Conservation (phyloP, 2,113 vertebrate genomes). For the Chauna torquata region DNA sequence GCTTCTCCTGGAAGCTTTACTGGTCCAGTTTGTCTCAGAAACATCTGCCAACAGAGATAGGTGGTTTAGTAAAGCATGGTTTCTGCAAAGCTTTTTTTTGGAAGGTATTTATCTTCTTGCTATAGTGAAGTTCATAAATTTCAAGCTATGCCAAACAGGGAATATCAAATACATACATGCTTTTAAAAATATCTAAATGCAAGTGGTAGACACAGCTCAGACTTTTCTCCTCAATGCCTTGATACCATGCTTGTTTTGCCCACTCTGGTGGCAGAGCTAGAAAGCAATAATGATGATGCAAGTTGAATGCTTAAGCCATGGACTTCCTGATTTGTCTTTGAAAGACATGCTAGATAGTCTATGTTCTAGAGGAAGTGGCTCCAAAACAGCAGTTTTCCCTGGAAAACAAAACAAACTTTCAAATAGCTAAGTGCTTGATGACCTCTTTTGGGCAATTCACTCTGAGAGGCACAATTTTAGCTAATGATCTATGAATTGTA, state of each 20-base stretch:
- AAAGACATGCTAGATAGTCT: not conserved
- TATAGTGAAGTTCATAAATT: not conserved
- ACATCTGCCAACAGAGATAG: not conserved
- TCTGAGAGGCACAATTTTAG: not conserved
- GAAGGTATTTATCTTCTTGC: not conserved
- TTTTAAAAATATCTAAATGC: not conserved
- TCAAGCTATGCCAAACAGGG: not conserved
- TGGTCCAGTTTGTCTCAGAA: not conserved
- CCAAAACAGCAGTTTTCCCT: not conserved
- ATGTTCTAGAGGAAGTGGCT: not conserved
- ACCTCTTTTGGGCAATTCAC: not conserved
- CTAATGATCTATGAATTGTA: not conserved
- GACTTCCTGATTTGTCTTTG: not conserved
- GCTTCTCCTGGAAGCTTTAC: not conserved
- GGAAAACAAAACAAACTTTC: not conserved
- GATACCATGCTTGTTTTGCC: not conserved
- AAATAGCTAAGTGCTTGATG: not conserved
- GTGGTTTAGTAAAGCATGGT: not conserved
- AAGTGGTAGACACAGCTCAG: not conserved
- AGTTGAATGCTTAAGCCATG: not conserved
- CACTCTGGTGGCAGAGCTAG: not conserved
- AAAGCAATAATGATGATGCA: not conserved
- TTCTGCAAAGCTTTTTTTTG: not conserved
- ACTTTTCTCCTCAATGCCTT: not conserved
- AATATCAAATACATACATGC: not conserved